These are phyloP conservation scores for Heterohyrax brucei DNA, from an alignment of 2,797 vertebrate species.

Conservation along the genomic window DNA sequence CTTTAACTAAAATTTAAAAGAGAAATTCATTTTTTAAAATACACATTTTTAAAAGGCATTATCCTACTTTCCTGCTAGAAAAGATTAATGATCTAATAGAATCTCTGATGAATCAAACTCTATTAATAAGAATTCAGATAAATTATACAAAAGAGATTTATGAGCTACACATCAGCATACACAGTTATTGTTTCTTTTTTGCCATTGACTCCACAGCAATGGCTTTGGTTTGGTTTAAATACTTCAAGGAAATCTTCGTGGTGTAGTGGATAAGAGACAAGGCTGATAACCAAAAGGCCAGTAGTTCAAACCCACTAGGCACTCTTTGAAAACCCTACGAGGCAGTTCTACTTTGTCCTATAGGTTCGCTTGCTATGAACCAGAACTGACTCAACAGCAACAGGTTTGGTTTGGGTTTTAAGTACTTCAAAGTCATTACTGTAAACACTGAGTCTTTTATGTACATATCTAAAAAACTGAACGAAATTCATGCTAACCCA, in stretches of 20 bases:
- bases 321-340: too few species aligned
- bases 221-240: too few species aligned
- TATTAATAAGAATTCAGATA: slow-evolving; percentile 4
- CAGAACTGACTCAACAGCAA: too few species aligned
- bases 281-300: too few species aligned
- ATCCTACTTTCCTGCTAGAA: slow-evolving; percentile 19
- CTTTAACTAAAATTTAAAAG: not conserved
- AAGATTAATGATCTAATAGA: not conserved
- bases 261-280: too few species aligned
- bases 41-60: slow-evolving; percentile 17
- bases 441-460: not conserved
- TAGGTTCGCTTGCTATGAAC: too few species aligned
- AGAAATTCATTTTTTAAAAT: slow-evolving; percentile 52
- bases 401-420: not conserved
- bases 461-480: not conserved
- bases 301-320: too few species aligned
- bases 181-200: not conserved
- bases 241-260: too few species aligned
- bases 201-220: too few species aligned
- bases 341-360: too few species aligned
- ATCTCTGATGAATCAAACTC: not conserved
- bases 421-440: slow-evolving; percentile 15
- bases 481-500: not conserved
- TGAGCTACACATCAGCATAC: not conserved
- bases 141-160: slow-evolving; percentile 28